Conservation (phyloP, 2,888 invertebrate species). For the Ligdia adustata region DNA sequence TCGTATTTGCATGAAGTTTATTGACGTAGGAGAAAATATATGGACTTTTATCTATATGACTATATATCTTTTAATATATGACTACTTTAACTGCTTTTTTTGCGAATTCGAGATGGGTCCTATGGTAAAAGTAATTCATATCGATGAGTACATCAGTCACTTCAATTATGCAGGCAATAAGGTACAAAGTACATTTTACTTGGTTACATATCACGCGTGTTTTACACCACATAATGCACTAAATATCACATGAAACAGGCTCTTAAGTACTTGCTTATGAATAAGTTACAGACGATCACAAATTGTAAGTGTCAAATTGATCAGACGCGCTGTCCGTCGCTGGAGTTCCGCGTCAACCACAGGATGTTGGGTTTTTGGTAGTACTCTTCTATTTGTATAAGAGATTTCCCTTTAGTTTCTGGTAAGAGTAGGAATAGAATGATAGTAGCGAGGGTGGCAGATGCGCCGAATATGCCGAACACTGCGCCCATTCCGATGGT, state of each 20-base stretch:
- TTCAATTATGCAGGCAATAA: constrained; percentile 9
- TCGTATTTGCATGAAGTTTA: too few species aligned
- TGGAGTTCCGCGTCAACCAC: constrained; percentile 82
- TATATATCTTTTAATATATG: too few species aligned
- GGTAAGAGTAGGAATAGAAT: constrained; percentile 88
- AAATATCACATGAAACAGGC: constrained; percentile 29
- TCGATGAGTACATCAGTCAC: too few species aligned
- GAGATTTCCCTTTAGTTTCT: constrained; percentile 88
- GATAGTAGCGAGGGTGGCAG: constrained; percentile 85
- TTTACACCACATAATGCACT: constrained; percentile 24
- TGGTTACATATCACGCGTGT: constrained; percentile 33
- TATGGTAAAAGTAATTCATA: too few species aligned
- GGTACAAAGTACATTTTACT: constrained; percentile 24
- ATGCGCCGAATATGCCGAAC: constrained; percentile 87
- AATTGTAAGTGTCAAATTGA: neutral
- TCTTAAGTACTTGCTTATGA: constrained; percentile 22
- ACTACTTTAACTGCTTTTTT: too few species aligned
- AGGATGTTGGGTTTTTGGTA: constrained; percentile 87
- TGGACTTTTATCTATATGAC: too few species aligned
- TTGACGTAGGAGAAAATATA: too few species aligned
- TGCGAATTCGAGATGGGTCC: too few species aligned
- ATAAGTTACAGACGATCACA: constrained; percentile 16
- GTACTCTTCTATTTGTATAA: constrained; percentile 91
- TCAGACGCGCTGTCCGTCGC: constrained; percentile 57
- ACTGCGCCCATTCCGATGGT: constrained; percentile 87